A percentile compares a stretch with the other conserved stretches of the same genome.
Evolutionary conservation across 37 sponge, comb jelly and placozoan species (phyloP).

Genomic region (Halichondria panicea): DNA sequence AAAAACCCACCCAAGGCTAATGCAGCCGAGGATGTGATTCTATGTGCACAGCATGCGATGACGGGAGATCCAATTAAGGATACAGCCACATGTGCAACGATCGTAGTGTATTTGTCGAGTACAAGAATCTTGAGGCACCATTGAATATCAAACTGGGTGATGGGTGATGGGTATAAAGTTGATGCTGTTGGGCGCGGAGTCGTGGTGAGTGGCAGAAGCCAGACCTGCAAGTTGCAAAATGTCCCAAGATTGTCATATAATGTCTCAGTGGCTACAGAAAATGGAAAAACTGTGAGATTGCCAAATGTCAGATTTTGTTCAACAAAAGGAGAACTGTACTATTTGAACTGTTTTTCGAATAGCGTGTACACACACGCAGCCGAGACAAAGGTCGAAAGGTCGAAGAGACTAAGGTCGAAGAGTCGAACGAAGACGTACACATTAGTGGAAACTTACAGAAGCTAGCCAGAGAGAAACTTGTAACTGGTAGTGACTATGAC

Average conservation of each 20-base stretch:
- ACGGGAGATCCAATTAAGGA: neutral
- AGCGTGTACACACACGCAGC: neutral
- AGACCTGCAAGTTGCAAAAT: slow-evolving; percentile 5
- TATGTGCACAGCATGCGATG: slow-evolving; percentile 16
- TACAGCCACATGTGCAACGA: slow-evolving; percentile 17
- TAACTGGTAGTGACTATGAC: slow-evolving; percentile 1
- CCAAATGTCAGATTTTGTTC: neutral
- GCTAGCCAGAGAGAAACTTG: slow-evolving; percentile 10
- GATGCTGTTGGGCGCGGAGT: slow-evolving; percentile 18
- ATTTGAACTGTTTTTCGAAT: neutral
- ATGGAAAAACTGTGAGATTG: neutral
- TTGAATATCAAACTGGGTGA: slow-evolving; percentile 8
- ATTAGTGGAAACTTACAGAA: slow-evolving; percentile 12
- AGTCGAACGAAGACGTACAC: too few relatives aligned
- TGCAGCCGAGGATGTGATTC: slow-evolving; percentile 10
- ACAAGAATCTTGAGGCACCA: neutral
- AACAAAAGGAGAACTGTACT: slow-evolving; percentile 6
- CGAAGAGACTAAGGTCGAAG: too few relatives aligned
- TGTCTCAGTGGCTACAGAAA: slow-evolving; percentile 23
- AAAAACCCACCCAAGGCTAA: too few relatives aligned
- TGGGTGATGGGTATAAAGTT: slow-evolving; percentile 5
- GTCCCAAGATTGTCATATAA: slow-evolving; percentile 19
- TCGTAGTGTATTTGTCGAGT: slow-evolving; percentile 1
- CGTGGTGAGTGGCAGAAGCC: neutral
- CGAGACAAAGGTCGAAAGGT: neutral